A percentile compares a stretch with the other conserved stretches of the same genome.
Conservation (phyloP, 2,888 invertebrate genomes). For the Lasioglossum leucozonium region DNA sequence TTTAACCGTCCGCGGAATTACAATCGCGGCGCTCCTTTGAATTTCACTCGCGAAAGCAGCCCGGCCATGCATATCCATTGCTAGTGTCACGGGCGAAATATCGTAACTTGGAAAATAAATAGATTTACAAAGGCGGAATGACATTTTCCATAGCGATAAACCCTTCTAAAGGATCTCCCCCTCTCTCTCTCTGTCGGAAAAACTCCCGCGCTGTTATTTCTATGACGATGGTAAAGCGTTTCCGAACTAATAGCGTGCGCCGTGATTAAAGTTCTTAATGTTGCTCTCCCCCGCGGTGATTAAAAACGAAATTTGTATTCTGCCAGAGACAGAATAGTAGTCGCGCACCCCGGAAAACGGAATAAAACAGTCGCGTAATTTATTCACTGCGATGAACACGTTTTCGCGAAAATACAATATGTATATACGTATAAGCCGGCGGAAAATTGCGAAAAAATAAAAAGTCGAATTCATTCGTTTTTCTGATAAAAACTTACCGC, state of each 20-base stretch:
- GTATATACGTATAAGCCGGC: background rate
- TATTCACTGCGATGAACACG: background rate
- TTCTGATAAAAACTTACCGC: background rate
- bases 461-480: background rate
- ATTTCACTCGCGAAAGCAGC: background rate
- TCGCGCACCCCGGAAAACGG: background rate
- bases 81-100: background rate
- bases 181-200: background rate
- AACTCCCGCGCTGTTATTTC: background rate
- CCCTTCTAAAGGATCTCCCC: background rate
- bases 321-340: background rate
- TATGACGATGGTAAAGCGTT: background rate
- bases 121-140: background rate
- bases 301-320: background rate
- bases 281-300: background rate
- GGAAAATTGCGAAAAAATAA: background rate
- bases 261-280: background rate
- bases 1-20: background rate
- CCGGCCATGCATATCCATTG: background rate
- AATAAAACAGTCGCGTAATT: background rate
- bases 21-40: background rate
- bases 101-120: background rate
- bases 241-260: background rate
- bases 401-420: background rate
- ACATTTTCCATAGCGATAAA: background rate